Evolutionary conservation across 2,113 vertebrate genomes (phyloP).

Genomic region (Microtus richardsoni): DNA sequence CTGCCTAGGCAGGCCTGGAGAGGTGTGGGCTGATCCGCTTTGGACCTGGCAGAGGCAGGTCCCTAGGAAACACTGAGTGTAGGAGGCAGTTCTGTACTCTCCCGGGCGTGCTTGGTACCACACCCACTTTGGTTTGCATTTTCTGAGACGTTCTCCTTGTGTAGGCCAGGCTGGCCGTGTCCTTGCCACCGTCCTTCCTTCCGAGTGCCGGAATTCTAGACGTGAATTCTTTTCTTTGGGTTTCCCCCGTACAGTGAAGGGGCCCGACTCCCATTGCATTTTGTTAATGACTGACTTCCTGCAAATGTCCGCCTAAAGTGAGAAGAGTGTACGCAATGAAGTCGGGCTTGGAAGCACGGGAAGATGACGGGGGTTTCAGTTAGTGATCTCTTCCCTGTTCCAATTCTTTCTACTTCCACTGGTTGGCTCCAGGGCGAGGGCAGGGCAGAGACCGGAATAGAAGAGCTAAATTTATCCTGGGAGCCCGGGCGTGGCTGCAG

Average conservation of each 20-base stretch:
- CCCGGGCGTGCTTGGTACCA: not conserved
- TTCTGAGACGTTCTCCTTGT: not conserved
- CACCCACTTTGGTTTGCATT: not conserved
- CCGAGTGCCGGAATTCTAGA: not conserved
- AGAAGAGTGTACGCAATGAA: not conserved
- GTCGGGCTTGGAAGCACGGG: not conserved
- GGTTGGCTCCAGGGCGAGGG: not conserved
- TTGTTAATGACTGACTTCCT: not conserved
- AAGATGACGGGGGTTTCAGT: not conserved
- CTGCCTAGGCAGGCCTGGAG: not conserved
- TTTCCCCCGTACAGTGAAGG: not conserved
- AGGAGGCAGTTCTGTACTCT: not conserved
- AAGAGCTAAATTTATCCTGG: constrained; percentile 71
- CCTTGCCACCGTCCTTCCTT: not conserved
- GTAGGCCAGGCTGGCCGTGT: not conserved
- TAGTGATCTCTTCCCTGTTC: not conserved
- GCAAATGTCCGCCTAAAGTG: not conserved
- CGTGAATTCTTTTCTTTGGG: not conserved
- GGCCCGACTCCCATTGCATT: not conserved
- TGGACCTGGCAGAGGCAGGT: not conserved
- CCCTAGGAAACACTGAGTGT: not conserved
- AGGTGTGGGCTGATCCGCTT: no score
- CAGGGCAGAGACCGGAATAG: constrained; percentile 45
- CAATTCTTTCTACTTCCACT: not conserved
- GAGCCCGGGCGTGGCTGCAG: not conserved